Percentiles rank a stretch among this genome's conserved stretches.
Conservation (phyloP, 2,797 vertebrate genomes). For the Cyclopterus lumpus region DNA sequence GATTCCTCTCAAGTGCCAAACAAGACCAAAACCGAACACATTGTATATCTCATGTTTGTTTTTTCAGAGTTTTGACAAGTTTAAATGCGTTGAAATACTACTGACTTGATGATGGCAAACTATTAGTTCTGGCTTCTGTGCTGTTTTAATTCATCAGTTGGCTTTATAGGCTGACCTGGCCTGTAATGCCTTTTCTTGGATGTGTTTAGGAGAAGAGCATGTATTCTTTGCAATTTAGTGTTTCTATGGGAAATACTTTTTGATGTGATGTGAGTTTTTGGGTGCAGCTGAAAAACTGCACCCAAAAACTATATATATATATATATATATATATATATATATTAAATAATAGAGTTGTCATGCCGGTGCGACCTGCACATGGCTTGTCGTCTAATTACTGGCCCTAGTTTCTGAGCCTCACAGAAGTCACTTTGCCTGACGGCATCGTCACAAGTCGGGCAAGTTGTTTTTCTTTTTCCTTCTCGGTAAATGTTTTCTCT, state of each 20-base stretch:
- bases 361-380: background rate
- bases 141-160: background rate
- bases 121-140: background rate
- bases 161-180: background rate
- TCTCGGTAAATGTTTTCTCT: slow-evolving; percentile 10
- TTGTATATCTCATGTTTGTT: background rate
- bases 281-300: background rate
- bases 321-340: too few relatives aligned
- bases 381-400: background rate
- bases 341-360: background rate
- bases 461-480: background rate
- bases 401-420: background rate
- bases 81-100: background rate
- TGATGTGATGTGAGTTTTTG: accelerated
- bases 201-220: background rate
- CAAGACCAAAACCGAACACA: background rate
- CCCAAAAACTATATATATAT: too few relatives aligned
- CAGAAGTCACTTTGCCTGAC: slow-evolving; percentile 1
- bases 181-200: too few relatives aligned
- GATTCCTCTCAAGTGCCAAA: slow-evolving; percentile 40
- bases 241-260: background rate
- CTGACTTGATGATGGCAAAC: background rate
- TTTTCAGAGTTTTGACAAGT: background rate
- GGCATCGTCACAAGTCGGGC: background rate
- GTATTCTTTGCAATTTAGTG: background rate